phyloP scores from a whole-genome alignment of 2,888 invertebrate genomes.

The Euclidia mi region DNA sequence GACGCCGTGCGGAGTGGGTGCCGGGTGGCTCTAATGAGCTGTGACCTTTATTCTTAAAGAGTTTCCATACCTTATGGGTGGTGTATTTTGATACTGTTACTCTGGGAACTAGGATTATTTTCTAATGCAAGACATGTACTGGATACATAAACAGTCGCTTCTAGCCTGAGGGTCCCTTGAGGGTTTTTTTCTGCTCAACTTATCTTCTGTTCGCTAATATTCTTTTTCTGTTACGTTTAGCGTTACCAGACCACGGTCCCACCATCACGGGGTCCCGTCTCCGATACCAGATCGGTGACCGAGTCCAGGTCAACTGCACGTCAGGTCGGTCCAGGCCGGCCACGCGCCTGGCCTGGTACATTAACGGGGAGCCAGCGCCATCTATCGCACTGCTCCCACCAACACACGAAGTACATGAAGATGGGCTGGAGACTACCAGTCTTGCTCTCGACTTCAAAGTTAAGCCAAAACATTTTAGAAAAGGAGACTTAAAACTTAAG shows the following conservation, averaged over 20 bases:
- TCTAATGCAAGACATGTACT: too few relatives aligned
- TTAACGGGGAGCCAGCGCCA: conserved; percentile 95
- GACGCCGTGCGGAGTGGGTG: too few relatives aligned
- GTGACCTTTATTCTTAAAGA: too few relatives aligned
- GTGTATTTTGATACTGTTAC: too few relatives aligned
- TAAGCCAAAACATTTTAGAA: conserved; percentile 94
- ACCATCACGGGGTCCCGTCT: conserved; percentile 94
- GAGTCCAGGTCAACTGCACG: conserved; percentile 95
- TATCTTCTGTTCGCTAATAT: too few relatives aligned
- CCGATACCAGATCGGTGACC: conserved; percentile 95
- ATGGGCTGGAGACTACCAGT: conserved; percentile 94
- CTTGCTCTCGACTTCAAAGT: conserved; percentile 95
- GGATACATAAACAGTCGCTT: too few relatives aligned
- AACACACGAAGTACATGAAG: conserved; percentile 84
- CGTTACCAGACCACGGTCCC: conserved; percentile 95
- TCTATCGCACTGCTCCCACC: conserved; percentile 85
- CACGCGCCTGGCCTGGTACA: conserved; percentile 95
- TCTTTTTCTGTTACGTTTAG: conserved; percentile 77
- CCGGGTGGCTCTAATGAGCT: too few relatives aligned
- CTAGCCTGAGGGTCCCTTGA: too few relatives aligned
- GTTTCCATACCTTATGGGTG: too few relatives aligned
- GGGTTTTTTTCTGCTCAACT: too few relatives aligned
- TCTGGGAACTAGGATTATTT: too few relatives aligned
- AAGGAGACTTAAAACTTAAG: conserved; percentile 96
- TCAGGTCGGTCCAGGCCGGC: conserved; percentile 95